These are phyloP conservation scores for Dolomedes plantarius DNA, from an alignment of 2,888 invertebrate species.

Conservation along the genomic window DNA sequence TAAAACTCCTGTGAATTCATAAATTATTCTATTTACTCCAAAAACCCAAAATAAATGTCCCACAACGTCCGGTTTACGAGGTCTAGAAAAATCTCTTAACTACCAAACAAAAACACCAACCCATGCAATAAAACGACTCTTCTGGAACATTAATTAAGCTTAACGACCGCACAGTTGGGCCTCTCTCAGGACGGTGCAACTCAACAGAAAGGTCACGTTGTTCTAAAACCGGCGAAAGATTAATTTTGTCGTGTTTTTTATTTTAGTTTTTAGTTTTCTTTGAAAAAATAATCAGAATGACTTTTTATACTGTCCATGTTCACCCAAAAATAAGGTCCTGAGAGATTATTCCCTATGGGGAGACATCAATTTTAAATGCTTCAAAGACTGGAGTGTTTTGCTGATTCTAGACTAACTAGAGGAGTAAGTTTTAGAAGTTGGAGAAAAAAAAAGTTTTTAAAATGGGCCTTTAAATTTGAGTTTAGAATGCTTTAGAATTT, in stretches of 20 bases:
- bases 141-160: conserved; percentile 59
- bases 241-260: not conserved
- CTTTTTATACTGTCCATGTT: not conserved
- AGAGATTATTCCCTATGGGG: not conserved
- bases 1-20: not conserved
- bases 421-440: too few relatives aligned
- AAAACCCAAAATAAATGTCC: not conserved
- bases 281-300: not conserved
- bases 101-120: conserved; percentile 7
- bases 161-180: conserved; percentile 36
- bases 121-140: conserved; percentile 38
- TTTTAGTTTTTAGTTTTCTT: not conserved
- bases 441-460: too few relatives aligned
- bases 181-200: conserved; percentile 11
- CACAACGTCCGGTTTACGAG: conserved; percentile 38
- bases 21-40: not conserved
- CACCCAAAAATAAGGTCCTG: not conserved
- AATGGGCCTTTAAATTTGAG: too few relatives aligned
- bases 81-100: conserved; percentile 14
- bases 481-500: too few relatives aligned
- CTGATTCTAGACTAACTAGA: too few relatives aligned
- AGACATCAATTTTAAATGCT: conserved; percentile 8
- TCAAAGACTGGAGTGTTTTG: not conserved
- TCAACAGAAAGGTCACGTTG: conserved; percentile 33
- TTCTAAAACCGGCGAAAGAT: not conserved